Conservation (phyloP, 2,888 invertebrate species). For the Apeira syringaria region DNA sequence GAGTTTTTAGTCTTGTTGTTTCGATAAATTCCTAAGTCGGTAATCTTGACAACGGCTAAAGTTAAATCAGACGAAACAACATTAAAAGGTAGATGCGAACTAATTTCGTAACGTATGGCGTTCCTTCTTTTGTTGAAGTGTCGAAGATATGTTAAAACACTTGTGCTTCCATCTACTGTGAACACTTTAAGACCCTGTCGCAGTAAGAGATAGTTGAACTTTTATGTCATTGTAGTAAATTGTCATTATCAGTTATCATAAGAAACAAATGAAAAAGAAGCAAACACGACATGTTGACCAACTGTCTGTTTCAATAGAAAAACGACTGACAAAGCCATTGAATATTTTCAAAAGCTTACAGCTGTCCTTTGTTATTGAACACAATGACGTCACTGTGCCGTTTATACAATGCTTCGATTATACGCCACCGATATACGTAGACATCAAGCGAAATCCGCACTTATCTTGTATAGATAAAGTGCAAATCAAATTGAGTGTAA, state of each 20-base stretch:
- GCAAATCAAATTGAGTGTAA: too few relatives aligned
- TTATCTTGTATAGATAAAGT: too few relatives aligned
- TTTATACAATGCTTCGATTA: conserved; percentile 13
- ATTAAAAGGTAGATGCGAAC: conserved; percentile 78
- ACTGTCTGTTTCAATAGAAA: not conserved
- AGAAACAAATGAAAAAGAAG: not conserved
- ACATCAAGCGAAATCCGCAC: too few relatives aligned
- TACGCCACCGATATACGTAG: conserved; percentile 2
- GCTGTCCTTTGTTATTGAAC: conserved; percentile 7
- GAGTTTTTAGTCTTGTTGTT: conserved; percentile 76
- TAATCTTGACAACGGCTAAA: conserved; percentile 82
- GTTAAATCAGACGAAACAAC: conserved; percentile 83
- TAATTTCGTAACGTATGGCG: conserved; percentile 80
- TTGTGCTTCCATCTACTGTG: too few relatives aligned
- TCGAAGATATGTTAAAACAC: conserved; percentile 16
- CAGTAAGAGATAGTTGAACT: not conserved
- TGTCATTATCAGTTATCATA: too few relatives aligned
- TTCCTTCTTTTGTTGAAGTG: conserved; percentile 42
- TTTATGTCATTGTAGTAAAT: not conserved
- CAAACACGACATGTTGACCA: not conserved
- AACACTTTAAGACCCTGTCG: not conserved
- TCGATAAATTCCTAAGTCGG: conserved; percentile 81
- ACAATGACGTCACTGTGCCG: conserved; percentile 17
- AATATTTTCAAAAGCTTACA: conserved; percentile 20
- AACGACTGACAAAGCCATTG: conserved; percentile 5